Evolutionary conservation across 2,113 vertebrate species (phyloP).

Genomic region (Trachemys scripta): DNA sequence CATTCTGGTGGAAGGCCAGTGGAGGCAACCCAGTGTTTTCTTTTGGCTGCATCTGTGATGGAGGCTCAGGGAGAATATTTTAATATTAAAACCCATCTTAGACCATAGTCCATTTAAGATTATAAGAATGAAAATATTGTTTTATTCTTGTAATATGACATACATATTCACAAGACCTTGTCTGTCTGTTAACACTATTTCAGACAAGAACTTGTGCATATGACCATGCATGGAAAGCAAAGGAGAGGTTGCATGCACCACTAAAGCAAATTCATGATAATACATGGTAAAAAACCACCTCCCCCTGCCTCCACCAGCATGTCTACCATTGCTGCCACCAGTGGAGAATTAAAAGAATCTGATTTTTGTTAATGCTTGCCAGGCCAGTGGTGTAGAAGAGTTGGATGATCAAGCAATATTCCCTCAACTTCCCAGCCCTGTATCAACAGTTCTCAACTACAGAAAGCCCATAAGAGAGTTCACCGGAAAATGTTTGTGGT

Average conservation of each 20-base stretch:
- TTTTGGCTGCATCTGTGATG: neutral
- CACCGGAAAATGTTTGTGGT: neutral
- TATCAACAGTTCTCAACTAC: neutral
- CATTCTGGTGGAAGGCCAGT: neutral
- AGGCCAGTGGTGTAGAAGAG: neutral
- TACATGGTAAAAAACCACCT: neutral
- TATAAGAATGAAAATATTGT: neutral
- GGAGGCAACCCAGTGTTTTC: neutral
- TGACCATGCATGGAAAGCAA: neutral
- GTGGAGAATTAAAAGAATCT: neutral
- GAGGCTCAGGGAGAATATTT: neutral
- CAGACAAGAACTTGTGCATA: neutral
- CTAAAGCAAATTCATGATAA: neutral
- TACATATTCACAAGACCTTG: neutral
- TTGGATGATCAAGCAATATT: neutral
- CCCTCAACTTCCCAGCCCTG: neutral
- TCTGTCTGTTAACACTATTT: neutral
- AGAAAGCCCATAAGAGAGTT: neutral
- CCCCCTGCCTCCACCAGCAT: neutral
- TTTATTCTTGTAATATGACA: neutral
- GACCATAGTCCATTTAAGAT: neutral
- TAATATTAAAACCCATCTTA: neutral
- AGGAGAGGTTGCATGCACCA: neutral
- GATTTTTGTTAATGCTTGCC: neutral
- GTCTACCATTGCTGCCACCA: neutral